Evolutionary conservation across 2,888 invertebrate genomes (phyloP).

Genomic region (Caenorhabditis becei): DNA sequence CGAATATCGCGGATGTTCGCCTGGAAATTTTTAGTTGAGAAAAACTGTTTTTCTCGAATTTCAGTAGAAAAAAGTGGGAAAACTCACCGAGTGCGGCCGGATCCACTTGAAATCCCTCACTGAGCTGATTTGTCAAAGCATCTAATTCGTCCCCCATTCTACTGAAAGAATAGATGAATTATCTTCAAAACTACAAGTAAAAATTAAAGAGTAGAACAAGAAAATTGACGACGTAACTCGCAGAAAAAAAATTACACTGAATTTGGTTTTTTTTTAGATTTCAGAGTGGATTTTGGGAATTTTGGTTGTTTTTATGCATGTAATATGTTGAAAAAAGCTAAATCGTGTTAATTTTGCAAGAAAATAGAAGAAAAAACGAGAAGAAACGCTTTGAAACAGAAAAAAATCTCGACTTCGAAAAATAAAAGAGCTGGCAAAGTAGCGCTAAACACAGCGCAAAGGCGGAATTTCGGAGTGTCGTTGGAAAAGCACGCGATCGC

Average conservation of each 20-base stretch:
- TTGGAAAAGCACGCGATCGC: too few species aligned
- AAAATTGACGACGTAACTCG: too few species aligned
- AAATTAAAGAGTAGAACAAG: too few species aligned
- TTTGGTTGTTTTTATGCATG: too few species aligned
- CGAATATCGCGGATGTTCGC: constrained; percentile 70
- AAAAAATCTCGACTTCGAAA: neutral
- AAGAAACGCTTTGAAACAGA: neutral
- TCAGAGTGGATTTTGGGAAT: too few species aligned
- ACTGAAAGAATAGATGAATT: neutral
- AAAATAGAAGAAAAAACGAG: neutral
- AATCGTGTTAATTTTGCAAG: neutral
- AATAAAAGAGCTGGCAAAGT: neutral
- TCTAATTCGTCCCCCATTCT: constrained; percentile 57
- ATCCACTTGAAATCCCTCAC: constrained; percentile 63
- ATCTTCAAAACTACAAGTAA: neutral
- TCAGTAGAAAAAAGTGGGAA: constrained; percentile 10
- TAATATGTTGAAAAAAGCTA: too few species aligned
- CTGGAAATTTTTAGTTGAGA: constrained; percentile 25
- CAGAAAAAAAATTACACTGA: too few species aligned
- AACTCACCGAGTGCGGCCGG: constrained; percentile 58
- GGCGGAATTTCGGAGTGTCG: neutral
- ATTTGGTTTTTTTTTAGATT: too few species aligned
- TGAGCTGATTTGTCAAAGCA: constrained; percentile 38
- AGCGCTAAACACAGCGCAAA: neutral
- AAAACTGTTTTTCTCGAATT: too few species aligned